Base-by-base conservation (phyloP, 2,888 invertebrate genomes). In the Parnassius mnemosyne region DNA sequence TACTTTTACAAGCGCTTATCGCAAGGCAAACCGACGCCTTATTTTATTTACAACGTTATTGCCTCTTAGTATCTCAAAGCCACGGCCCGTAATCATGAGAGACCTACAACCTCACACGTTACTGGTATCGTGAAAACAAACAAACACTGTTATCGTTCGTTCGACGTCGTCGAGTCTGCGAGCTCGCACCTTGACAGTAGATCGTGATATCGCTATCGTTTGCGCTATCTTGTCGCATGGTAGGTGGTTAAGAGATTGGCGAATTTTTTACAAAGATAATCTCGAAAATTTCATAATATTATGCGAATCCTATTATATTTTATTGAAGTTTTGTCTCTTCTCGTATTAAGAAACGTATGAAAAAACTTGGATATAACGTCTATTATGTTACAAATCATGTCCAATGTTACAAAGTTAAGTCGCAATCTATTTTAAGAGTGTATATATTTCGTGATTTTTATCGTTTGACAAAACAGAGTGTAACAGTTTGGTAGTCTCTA, bases 171-270 rank as follows among this genome's bases (percentile, higher is more conserved):
- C 57, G 68, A 74, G 87, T 88, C 88, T 88, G 78, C 81, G 70
- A 70, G 76, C 78, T 79, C 77, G 78, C 80, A 84, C 87, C 87
- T 87, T 83, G 85, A 81, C 85, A 80, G 81, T 74, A 78, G 81
- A 84, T 85, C 81, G 79, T 71, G 82, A 83, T 84, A 83, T 65
- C 69, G 65, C 65, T 63, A 70, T 74, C 77, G 73, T 69, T 64
- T 65, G 64, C 57, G 66, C 70, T 77, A 76, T 76, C 75, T 75
- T 13, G 16, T 13, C 1, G 7, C 46, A 34, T 65, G 69, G 70
- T 62, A 10, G 66, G 66, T 61, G 53, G 12, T 63, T 0, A 42
- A 34, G 62, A 42, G 10, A 3, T 10, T 2, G 52, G 65, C 54
- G 57, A 34, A 3, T 34, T 25, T 34, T 34, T 34, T 34, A 34